phyloP scores from a whole-genome alignment of 2,113 vertebrate species.

The Hydrochoerus hydrochaeris region DNA sequence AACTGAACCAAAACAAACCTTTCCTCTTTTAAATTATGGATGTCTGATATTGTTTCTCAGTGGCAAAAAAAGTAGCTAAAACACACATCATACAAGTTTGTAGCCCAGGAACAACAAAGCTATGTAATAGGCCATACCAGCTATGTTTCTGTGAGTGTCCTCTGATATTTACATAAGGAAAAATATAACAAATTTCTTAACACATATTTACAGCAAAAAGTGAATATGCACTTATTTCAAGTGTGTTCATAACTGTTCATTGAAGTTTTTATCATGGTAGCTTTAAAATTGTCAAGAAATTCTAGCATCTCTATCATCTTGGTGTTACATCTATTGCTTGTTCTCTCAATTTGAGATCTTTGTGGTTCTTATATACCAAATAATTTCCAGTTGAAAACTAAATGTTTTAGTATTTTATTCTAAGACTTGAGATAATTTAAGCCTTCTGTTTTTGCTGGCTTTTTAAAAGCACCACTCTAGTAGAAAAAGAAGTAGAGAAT shows the following conservation, averaged over 20 bases:
- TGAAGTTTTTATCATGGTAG: background rate
- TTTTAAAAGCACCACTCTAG: background rate
- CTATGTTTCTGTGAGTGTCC: no score
- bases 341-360: background rate
- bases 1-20: no score
- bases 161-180: no score
- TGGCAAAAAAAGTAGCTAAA: no score
- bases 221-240: background rate
- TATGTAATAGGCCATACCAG: no score
- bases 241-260: background rate
- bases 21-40: no score
- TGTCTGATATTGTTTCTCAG: no score
- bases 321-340: background rate
- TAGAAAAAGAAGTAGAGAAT: background rate
- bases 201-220: no score
- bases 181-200: no score
- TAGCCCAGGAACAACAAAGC: no score
- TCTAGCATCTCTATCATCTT: background rate
- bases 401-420: background rate
- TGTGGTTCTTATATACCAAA: background rate
- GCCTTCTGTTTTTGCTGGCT: background rate
- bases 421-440: background rate
- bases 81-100: no score
- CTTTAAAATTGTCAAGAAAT: background rate
- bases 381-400: background rate